Base-by-base conservation (phyloP, 1,140 invertebrate species). In the Elysia chlorotica region DNA sequence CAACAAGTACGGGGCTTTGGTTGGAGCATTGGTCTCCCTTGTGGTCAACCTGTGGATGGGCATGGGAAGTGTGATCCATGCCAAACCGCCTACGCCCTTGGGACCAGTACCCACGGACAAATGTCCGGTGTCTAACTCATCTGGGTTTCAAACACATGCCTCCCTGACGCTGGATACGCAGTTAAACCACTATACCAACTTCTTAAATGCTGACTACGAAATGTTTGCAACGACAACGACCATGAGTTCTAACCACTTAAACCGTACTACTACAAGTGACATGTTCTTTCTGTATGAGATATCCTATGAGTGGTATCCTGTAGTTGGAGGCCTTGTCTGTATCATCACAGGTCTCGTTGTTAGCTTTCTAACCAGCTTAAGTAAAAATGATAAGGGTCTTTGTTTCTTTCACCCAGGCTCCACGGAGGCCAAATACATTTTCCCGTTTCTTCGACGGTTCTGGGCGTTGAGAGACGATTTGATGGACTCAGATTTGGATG, bases 1-100 rank as follows among this genome's bases (percentile, higher is more conserved):
- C 92, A 83, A 68, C 14, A 2, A n/a, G n/a, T 35, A 65, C 5
- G 28, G 5, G 4, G 28, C 28, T 33, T 31, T 35, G 19, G 28
- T 35, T 2, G 61, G 28, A 23, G 35, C 4, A 5, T 28, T 63
- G 3, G 2, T 33, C 35, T 63, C 25, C 1, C 28, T 65, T 31
- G 1, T n/a, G 10, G 10, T 48, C n/a, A 48, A 48, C 41, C 41
- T 48, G 10, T 48, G 41, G 41, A 14, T 48, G 41, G n/a, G 41
- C 41, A 48, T 48, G 10, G 41, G 41, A 14, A 48, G n/a, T n/a
- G 10, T 10, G 41, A 14, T 48, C 10, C n/a, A 48, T 48, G 41
- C 10, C n/a, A 48, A n/a, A n/a, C 10, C 10, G n/a, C 57, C 10
- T 6, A n/a, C 10, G n/a, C 10, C 41, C 10, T 48, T 48, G 10